These are phyloP conservation scores for Tetragnatha montana DNA, from an alignment of 2,888 invertebrate genomes.

Conservation along the genomic window DNA sequence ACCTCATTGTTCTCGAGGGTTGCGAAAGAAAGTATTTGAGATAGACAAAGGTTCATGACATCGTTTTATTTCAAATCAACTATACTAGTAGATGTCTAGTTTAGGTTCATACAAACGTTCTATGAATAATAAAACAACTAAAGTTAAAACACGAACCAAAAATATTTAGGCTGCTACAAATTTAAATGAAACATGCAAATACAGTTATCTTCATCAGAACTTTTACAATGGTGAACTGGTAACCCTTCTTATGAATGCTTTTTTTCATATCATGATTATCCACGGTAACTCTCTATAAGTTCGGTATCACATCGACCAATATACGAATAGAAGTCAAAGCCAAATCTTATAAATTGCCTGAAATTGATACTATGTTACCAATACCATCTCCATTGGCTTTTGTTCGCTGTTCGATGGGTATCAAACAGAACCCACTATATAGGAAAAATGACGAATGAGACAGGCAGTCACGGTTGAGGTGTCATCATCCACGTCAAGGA, in stretches of 20 bases:
- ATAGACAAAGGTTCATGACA: too few relatives aligned
- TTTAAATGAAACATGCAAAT: neutral
- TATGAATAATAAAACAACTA: neutral
- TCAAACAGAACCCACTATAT: slow-evolving; percentile 15
- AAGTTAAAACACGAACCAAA: neutral
- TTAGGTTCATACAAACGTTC: neutral
- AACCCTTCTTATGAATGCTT: neutral
- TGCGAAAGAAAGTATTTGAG: too few relatives aligned
- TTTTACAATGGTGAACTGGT: neutral
- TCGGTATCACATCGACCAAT: neutral
- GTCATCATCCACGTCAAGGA: slow-evolving; percentile 29
- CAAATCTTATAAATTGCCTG: neutral
- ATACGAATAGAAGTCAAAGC: neutral
- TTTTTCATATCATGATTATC: neutral
- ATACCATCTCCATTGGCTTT: neutral
- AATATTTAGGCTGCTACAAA: neutral
- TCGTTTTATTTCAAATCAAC: too few relatives aligned
- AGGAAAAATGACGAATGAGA: slow-evolving; percentile 7
- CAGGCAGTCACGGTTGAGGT: slow-evolving; percentile 45
- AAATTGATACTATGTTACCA: neutral
- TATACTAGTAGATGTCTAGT: too few relatives aligned
- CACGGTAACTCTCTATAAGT: neutral
- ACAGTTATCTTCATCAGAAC: neutral
- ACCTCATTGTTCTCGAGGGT: too few relatives aligned
- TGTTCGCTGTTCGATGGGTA: slow-evolving; percentile 9